Evolutionary conservation across 35 echinoderm and acorn worm genomes (phyloP), one percentile per base, ranked within the genome.

Genomic region (Ophiothrix spiculata): DNA sequence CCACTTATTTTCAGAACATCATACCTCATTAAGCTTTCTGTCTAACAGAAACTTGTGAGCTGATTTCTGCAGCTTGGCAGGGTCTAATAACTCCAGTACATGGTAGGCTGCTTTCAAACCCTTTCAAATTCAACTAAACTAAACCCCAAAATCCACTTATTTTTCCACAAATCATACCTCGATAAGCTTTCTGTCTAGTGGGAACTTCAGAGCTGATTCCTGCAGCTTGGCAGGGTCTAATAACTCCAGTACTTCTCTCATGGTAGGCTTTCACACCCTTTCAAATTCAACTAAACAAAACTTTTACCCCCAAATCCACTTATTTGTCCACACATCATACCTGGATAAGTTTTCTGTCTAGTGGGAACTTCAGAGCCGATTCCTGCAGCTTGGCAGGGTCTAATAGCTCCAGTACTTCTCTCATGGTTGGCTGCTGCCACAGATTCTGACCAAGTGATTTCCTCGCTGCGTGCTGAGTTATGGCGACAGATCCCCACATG

Each of bases 381-480:
- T 93, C 35, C 23, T 84, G 56, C 40, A 98, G 56, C 37, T 76
- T 85, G 0, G 78, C 85, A 40, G 85, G 33, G 35, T 99, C 89
- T 13, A 99, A 46, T 19, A 94, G 86, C 46, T 89, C 45, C 10
- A 99, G 83, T 6, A 99, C 89, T 37, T 99, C 96, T 56, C 81
- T 86, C 79, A 99, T 88, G 41, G 74, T 87, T 36, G 96, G 89
- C 39, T 99, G 91, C 29, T 87, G 84, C 96, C 91, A 94, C 16
- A 99, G 56, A 32, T 85, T 83, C 33, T 42, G 88, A 0, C 91
- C 91, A 4, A 94, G 49, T 15, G 88, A 75, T 49, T 94, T 89
- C 79, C 86, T 84, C 14, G 88, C 56, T 83, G 86, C 75, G 78
- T 99, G 84, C 46, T 99, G 92, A 0, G 86, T 83, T 1, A 99